These are phyloP conservation scores for Gymnarchus niloticus DNA, from an alignment of 2,113 vertebrate genomes.

Conservation along the genomic window DNA sequence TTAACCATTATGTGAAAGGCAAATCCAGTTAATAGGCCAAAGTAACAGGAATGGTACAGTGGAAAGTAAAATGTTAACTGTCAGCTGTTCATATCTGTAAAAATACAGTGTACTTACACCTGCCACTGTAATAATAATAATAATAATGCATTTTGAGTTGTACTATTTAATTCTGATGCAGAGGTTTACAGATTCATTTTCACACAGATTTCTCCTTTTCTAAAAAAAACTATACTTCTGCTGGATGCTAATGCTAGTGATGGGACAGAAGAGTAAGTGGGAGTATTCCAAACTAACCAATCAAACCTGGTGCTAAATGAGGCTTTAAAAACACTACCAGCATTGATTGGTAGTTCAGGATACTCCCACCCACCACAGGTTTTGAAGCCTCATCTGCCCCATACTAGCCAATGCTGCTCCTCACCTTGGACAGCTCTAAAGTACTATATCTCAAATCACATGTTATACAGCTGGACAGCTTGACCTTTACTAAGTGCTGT, in stretches of 20 bases:
- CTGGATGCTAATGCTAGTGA: not conserved
- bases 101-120: too few relatives aligned
- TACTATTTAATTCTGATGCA: not conserved
- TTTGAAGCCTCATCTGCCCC: too few relatives aligned
- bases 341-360: too few relatives aligned
- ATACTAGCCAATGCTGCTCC: not conserved
- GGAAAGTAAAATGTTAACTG: not conserved
- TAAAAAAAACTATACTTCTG: not conserved
- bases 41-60: not conserved
- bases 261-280: too few relatives aligned
- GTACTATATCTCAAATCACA: not conserved
- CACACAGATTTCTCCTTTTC: not conserved
- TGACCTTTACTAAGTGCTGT: not conserved
- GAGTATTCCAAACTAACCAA: too few relatives aligned
- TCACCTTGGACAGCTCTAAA: not conserved
- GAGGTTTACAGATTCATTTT: slow-evolving; percentile 1
- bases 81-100: not conserved
- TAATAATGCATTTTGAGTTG: not conserved
- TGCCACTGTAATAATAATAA: too few relatives aligned
- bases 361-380: too few relatives aligned
- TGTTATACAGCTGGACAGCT: too few relatives aligned
- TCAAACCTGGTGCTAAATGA: too few relatives aligned
- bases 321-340: too few relatives aligned
- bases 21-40: not conserved
- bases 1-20: not conserved